A percentile compares a stretch with the other conserved stretches of the same genome.
These are phyloP conservation scores for Cinclus cinclus DNA, from an alignment of 2,113 vertebrate genomes.

Conservation along the genomic window DNA sequence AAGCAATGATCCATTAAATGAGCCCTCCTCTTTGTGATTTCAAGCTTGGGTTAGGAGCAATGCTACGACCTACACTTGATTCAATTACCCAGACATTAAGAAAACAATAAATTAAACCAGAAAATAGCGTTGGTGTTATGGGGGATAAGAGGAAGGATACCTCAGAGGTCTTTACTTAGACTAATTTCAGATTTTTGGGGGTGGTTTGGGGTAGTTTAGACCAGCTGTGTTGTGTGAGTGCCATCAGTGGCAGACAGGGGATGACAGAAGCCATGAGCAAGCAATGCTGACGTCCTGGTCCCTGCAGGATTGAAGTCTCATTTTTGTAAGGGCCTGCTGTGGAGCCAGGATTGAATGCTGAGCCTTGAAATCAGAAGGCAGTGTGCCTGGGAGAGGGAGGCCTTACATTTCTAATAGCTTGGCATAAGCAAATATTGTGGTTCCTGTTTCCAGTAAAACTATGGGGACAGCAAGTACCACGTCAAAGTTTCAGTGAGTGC, in stretches of 20 bases:
- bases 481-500: not conserved
- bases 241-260: not conserved
- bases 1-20: slow-evolving; percentile 27
- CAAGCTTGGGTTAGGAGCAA: not conserved
- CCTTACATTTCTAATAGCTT: not conserved
- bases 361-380: not conserved
- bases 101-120: not conserved
- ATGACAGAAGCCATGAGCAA: not conserved
- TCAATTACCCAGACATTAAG: not conserved
- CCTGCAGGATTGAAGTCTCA: not conserved
- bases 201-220: not conserved
- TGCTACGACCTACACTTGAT: not conserved
- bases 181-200: not conserved
- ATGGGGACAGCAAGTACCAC: not conserved
- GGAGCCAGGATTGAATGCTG: not conserved
- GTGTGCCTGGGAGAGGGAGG: accelerated
- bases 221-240: not conserved
- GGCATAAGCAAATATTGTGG: not conserved
- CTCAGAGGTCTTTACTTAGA: not conserved
- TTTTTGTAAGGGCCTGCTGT: not conserved
- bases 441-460: not conserved
- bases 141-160: not conserved
- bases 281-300: not conserved
- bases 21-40: not conserved
- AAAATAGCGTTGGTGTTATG: not conserved